These are phyloP conservation scores for Minunthozetes semirufus DNA, from an alignment of 2,888 invertebrate species.

Conservation along the genomic window DNA sequence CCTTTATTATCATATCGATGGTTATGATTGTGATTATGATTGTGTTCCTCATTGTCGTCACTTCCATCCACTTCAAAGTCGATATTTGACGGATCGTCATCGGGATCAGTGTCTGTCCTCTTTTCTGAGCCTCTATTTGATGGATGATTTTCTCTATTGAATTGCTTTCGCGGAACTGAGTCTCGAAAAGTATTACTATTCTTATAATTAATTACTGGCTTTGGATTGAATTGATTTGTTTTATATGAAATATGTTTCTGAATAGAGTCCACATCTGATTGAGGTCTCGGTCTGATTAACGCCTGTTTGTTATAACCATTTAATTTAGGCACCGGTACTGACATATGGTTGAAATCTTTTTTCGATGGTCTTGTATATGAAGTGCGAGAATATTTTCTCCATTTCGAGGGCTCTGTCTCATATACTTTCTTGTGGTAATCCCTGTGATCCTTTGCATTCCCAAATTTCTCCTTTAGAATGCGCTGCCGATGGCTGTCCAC, in stretches of 20 bases:
- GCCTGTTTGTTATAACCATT: neutral
- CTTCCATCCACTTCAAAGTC: neutral
- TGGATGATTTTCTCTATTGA: neutral
- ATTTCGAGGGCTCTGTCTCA: neutral
- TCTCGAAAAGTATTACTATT: neutral
- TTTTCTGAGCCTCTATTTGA: neutral
- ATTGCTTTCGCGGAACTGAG: neutral
- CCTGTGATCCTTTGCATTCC: neutral
- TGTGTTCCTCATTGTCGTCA: neutral
- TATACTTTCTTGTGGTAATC: neutral
- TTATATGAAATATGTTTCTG: neutral
- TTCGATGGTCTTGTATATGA: neutral
- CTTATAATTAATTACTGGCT: slow-evolving; percentile 4
- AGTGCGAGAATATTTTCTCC: neutral
- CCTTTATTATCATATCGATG: too few species aligned
- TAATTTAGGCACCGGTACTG: neutral
- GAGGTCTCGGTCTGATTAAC: slow-evolving; percentile 28
- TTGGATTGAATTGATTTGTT: neutral
- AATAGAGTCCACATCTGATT: neutral
- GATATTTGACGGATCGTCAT: neutral
- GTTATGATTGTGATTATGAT: neutral
- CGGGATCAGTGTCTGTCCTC: neutral
- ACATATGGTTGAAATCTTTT: neutral
- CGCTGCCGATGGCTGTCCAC: neutral
- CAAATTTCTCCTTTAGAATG: neutral